These are phyloP conservation scores for Cyanoramphus novaezelandiae DNA, from an alignment of 2,113 vertebrate genomes.

Conservation along the genomic window DNA sequence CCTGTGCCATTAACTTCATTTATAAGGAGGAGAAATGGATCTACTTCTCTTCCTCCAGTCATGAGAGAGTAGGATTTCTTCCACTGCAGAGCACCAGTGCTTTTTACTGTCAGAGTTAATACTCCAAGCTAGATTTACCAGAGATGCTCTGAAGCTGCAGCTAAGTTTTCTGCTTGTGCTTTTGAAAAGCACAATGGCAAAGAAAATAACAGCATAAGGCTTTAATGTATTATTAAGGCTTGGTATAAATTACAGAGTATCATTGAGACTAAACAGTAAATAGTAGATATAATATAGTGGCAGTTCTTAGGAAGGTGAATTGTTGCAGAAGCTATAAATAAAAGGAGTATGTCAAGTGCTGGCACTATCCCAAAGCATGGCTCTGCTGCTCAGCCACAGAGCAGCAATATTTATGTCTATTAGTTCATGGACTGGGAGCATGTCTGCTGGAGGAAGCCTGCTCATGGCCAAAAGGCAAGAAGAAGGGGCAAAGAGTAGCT, in stretches of 20 bases:
- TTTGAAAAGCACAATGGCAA: not conserved
- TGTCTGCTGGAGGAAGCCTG: not conserved
- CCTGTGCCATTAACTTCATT: not conserved
- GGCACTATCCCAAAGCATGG: not conserved
- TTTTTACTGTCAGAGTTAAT: not conserved
- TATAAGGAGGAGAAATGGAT: not conserved
- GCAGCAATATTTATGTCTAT: not conserved
- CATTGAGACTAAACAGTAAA: not conserved
- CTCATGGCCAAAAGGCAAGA: not conserved
- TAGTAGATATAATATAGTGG: not conserved
- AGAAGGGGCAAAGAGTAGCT: not conserved
- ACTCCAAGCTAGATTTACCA: not conserved
- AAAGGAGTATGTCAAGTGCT: not conserved
- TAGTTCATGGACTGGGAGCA: not conserved
- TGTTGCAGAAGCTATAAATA: not conserved
- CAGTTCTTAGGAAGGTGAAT: not conserved
- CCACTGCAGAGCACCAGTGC: not conserved
- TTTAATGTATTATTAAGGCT: not conserved
- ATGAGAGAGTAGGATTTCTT: not conserved
- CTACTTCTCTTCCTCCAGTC: not conserved
- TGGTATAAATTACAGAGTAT: not conserved
- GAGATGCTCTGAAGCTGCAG: not conserved
- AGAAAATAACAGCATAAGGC: not conserved
- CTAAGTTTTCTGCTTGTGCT: fast-evolving
- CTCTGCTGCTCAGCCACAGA: not conserved